These are phyloP conservation scores for Agonopterix heracliana DNA, from an alignment of 2,888 invertebrate genomes.

Conservation along the genomic window DNA sequence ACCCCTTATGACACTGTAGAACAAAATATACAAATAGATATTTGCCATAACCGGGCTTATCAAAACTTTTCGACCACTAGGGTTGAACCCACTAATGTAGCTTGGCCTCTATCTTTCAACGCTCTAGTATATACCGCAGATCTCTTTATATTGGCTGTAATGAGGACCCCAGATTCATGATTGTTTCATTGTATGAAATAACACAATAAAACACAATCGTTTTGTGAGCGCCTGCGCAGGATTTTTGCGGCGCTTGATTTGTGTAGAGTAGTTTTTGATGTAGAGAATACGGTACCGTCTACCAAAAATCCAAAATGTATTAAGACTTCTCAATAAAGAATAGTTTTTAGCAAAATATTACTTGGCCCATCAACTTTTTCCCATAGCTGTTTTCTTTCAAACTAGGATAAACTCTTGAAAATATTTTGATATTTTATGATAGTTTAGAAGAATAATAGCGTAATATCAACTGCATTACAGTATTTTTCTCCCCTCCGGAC, in stretches of 20 bases:
- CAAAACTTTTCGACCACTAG: conserved; percentile 21
- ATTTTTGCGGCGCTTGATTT: conserved; percentile 22
- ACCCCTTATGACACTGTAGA: conserved; percentile 29
- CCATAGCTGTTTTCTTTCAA: no score
- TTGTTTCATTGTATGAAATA: conserved; percentile 38
- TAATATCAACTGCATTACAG: no score
- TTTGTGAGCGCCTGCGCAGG: conserved; percentile 36
- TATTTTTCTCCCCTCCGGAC: no score
- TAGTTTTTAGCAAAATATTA: no score
- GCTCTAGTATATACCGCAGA: background rate
- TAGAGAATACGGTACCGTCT: background rate
- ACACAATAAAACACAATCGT: conserved; percentile 38
- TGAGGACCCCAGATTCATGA: conserved; percentile 20
- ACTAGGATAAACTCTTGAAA: no score
- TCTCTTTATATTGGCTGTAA: conserved; percentile 13
- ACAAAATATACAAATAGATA: conserved; percentile 42
- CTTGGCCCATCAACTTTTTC: no score
- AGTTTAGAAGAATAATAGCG: no score
- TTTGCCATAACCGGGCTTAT: conserved; percentile 34
- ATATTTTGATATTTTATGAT: no score
- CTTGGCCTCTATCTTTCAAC: conserved; percentile 9
- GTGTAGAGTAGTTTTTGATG: conserved; percentile 11
- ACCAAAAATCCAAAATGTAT: background rate
- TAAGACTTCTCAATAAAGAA: no score
- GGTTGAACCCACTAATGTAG: conserved; percentile 19